Base-by-base conservation (phyloP, 92 coral and sea anemone species). In the Phymanthus crucifer region DNA sequence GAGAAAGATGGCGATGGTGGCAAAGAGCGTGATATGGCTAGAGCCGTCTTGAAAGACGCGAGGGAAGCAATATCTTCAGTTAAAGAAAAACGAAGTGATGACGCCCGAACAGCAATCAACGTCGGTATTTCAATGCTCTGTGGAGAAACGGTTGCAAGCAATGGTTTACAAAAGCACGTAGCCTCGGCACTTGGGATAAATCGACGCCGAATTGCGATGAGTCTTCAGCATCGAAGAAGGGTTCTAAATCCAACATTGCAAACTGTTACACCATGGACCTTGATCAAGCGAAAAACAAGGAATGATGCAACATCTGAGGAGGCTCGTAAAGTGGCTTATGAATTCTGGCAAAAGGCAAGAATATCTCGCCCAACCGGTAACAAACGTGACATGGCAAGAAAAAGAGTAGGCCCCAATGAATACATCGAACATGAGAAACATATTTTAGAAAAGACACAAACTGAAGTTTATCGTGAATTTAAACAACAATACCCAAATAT, bases 401-500 rank as follows among this genome's bases (percentile, higher is more conserved):
- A 85, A 75, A 79, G 71, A 11, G 56, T 79, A 4, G 88, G 79
- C 2, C 76, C 85, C 31, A 86, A 72, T 27, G 75, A 64, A 4
- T 86, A 82, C 77, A 31, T 80, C 13, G 34, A 37, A 14, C 93
- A 86, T 24, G 66, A 87, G 33, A 89, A 86, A 47, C 84, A 89
- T 48, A 72, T 89, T 9, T 56, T 89, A 32, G 89, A 85, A 37
- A 81, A 85, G 67, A 89, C 91, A 8, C 89, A 88, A 72, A 89
- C 90, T 0, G 88, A 67, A 67, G 72, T 67, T 32, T 31, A 67
- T 32, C 45, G 72, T 31, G 72, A 31, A 6, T 67, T 67, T 67
- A 67, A 67, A 67, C 17, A 67, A 67, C 7, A 5, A 2, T 67
- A 67, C 17, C 72, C 72, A 18, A 40, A 67, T 67, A 16, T 67